A percentile compares a stretch with the other conserved stretches of the same genome.
Evolutionary conservation across 2,888 invertebrate genomes (phyloP).

Genomic region (Myathropa florea): DNA sequence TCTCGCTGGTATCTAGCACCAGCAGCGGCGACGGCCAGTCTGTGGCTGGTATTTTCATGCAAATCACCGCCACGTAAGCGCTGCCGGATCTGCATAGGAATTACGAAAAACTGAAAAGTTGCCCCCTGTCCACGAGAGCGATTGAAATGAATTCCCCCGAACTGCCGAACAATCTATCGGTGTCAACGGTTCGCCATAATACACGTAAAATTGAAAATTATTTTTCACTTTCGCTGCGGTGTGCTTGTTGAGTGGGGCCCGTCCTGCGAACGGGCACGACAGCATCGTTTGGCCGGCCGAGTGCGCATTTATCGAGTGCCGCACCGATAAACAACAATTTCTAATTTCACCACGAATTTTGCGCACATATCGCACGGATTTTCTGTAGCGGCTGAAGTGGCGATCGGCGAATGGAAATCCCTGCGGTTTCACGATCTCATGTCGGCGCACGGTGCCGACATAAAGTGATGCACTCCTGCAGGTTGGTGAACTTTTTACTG

Average conservation of each 20-base stretch:
- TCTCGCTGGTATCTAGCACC: neutral
- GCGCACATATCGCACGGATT: constrained; percentile 56
- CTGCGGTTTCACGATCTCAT: constrained; percentile 40
- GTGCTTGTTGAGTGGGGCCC: neutral
- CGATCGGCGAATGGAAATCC: constrained; percentile 35
- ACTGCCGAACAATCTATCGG: constrained; percentile 51
- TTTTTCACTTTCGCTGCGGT: constrained; percentile 60
- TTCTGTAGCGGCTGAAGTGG: constrained; percentile 5
- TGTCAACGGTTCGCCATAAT: constrained; percentile 63
- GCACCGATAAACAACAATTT: constrained; percentile 51
- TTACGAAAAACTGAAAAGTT: constrained; percentile 15
- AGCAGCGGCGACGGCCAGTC: constrained; percentile 35
- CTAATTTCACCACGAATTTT: constrained; percentile 48
- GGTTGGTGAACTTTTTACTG: constrained; percentile 41
- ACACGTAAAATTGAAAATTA: constrained; percentile 52
- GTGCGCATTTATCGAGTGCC: constrained; percentile 13
- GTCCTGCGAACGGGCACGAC: neutral
- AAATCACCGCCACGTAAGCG: constrained; percentile 28
- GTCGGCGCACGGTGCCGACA: constrained; percentile 13
- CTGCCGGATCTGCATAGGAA: constrained; percentile 15
- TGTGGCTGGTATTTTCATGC: constrained; percentile 31
- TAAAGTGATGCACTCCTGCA: constrained; percentile 32
- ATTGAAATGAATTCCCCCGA: constrained; percentile 44
- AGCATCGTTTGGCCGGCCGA: neutral
- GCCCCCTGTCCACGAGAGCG: constrained; percentile 20